Percentiles rank a stretch among this genome's conserved stretches.
These are phyloP conservation scores for Falco concolor DNA, from an alignment of 2,797 vertebrate genomes.

Conservation along the genomic window DNA sequence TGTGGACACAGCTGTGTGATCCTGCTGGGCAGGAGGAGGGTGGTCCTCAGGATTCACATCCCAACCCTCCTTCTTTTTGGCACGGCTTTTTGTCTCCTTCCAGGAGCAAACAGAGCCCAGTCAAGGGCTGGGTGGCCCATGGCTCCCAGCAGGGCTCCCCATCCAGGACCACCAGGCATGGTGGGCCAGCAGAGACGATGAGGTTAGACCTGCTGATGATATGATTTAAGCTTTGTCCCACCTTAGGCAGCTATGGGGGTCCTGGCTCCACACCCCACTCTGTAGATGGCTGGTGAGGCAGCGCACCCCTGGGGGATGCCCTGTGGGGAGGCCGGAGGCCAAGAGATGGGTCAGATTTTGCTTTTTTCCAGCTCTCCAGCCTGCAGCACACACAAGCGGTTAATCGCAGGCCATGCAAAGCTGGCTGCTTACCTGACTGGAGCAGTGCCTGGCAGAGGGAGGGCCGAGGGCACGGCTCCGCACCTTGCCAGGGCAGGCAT, in stretches of 20 bases:
- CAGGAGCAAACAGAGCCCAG: neutral
- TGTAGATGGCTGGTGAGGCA: neutral
- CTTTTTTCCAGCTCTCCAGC: neutral
- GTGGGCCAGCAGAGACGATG: neutral
- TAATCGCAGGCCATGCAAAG: neutral
- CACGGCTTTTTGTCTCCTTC: neutral
- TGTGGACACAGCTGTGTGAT: rapidly evolving
- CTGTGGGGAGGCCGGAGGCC: neutral
- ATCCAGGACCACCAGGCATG: neutral
- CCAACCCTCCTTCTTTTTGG: neutral
- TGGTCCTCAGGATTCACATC: neutral
- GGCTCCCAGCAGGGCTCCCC: neutral
- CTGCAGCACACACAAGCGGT: neutral
- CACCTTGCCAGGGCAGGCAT: conserved; percentile 51
- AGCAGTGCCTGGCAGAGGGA: conserved; percentile 11
- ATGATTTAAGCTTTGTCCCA: neutral
- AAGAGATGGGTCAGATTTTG: neutral
- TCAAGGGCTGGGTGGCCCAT: neutral
- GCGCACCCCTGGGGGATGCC: neutral
- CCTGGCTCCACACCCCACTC: no score
- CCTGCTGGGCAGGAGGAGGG: neutral
- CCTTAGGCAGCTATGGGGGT: rapidly evolving
- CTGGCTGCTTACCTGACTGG: conserved; percentile 53
- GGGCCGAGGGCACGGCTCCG: neutral
- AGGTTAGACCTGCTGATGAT: neutral